These are phyloP conservation scores for Oeneis ivallda DNA, from an alignment of 2,888 invertebrate species.

Conservation along the genomic window DNA sequence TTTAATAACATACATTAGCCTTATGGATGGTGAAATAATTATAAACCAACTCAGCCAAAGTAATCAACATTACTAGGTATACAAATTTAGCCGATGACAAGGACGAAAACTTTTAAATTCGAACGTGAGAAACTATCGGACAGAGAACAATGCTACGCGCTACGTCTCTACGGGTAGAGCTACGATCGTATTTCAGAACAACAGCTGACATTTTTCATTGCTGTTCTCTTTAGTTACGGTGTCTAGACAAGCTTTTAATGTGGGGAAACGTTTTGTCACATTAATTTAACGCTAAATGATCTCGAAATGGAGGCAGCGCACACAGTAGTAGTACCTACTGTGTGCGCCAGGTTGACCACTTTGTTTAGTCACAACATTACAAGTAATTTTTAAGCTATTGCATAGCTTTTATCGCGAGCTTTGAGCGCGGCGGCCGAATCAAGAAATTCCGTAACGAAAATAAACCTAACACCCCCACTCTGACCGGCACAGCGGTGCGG, in stretches of 20 bases:
- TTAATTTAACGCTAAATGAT: conserved; percentile 17
- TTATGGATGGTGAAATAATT: no score
- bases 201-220: conserved; percentile 13
- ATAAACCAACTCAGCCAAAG: no score
- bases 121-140: not conserved
- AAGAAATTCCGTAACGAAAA: no score
- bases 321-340: not conserved
- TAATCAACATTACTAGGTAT: no score
- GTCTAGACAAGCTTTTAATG: conserved; percentile 24
- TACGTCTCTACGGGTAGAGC: conserved; percentile 3
- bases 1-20: no score
- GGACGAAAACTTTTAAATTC: not conserved
- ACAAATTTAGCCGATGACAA: not conserved
- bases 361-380: no score
- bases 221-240: conserved; percentile 18
- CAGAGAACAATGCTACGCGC: conserved; percentile 2
- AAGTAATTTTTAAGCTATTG: not conserved
- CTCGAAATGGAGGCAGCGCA: not conserved
- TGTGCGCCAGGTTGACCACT: no score
- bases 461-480: no score
- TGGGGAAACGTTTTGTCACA: conserved; percentile 23
- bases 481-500: no score
- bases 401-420: no score
- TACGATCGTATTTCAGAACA: conserved; percentile 11
- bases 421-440: no score